Conservation (phyloP, 2,797 vertebrate species). For the Diplodus sargus region DNA sequence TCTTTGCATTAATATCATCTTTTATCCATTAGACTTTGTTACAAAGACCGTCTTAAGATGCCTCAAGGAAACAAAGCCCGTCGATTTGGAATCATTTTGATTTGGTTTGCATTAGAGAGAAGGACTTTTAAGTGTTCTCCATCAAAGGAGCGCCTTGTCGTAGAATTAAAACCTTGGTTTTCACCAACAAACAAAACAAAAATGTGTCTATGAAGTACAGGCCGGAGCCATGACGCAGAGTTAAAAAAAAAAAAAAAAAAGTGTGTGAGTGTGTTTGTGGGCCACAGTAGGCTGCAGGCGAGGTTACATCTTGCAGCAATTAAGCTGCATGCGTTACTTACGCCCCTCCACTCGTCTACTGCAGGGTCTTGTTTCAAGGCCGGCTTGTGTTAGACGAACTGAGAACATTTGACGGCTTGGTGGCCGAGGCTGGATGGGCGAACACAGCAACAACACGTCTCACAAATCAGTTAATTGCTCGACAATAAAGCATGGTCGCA, state of each 20-base stretch:
- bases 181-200: constrained; percentile 61
- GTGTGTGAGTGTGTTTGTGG: constrained; percentile 71
- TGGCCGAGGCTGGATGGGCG: constrained; percentile 45
- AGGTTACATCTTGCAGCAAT: constrained; percentile 85
- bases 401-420: constrained; percentile 72
- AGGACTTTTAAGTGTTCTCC: constrained; percentile 47
- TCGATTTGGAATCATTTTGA: constrained; percentile 48
- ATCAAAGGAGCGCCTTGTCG: constrained; percentile 52
- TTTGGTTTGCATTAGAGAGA: constrained; percentile 52
- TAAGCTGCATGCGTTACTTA: constrained; percentile 81
- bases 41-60: constrained; percentile 34
- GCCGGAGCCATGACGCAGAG: background rate
- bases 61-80: constrained; percentile 34
- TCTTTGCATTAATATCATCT: constrained; percentile 63
- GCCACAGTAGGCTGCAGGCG: constrained; percentile 77
- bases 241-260: constrained; percentile 2
- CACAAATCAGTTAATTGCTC: constrained; percentile 69
- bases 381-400: constrained; percentile 70
- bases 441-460: constrained; percentile 72
- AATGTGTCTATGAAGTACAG: constrained; percentile 37
- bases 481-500: constrained; percentile 65
- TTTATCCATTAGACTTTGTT: constrained; percentile 54
- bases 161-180: constrained; percentile 64
- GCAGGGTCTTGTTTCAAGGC: constrained; percentile 80
- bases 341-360: constrained; percentile 75